phyloP scores from a whole-genome alignment of 92 coral and sea anemone genomes.

The Porites divaricata region DNA sequence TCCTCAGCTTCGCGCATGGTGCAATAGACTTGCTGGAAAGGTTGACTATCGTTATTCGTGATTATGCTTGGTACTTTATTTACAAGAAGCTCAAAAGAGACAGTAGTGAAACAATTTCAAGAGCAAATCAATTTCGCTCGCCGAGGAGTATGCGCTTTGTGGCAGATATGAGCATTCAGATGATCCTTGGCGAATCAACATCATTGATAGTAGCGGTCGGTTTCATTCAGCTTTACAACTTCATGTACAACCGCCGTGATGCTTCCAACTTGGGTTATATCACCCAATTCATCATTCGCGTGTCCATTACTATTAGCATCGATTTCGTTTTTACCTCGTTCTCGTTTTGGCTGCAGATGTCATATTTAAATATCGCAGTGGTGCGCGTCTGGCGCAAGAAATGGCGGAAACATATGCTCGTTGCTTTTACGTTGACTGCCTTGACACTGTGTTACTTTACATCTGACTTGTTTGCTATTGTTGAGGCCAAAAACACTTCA shows the following conservation, averaged over 20 bases:
- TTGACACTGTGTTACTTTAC: constrained; percentile 44
- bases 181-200: constrained; percentile 70
- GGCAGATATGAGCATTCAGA: constrained; percentile 75
- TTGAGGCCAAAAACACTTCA: neutral
- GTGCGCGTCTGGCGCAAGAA: constrained; percentile 51
- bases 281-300: constrained; percentile 51
- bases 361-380: constrained; percentile 44
- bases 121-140: constrained; percentile 34
- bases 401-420: constrained; percentile 56
- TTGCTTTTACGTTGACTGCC: constrained; percentile 14
- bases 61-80: constrained; percentile 66
- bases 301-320: constrained; percentile 56
- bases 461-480: constrained; percentile 41
- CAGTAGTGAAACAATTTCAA: constrained; percentile 9
- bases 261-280: neutral
- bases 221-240: constrained; percentile 60
- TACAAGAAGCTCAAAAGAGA: constrained; percentile 36
- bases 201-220: constrained; percentile 63
- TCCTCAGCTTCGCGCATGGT: constrained; percentile 63
- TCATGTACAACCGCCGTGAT: constrained; percentile 48
- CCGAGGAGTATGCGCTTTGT: constrained; percentile 76
- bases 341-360: constrained; percentile 56
- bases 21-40: constrained; percentile 56
- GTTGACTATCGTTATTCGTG: constrained; percentile 63
- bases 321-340: constrained; percentile 54